Base-by-base conservation (phyloP, 2,113 vertebrate genomes). In the Melanocharis versteri region DNA sequence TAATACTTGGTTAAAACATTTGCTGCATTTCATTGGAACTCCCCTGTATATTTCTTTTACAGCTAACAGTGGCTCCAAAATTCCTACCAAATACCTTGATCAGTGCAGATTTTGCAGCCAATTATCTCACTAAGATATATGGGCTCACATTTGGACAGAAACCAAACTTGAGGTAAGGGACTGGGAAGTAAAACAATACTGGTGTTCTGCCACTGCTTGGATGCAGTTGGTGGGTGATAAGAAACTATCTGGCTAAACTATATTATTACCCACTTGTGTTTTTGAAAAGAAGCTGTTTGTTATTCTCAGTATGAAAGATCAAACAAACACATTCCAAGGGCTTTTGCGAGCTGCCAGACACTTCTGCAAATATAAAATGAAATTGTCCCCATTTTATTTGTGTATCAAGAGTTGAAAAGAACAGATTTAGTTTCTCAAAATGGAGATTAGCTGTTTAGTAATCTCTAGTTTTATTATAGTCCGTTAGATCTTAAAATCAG, bases 21-120 rank as follows among this genome's bases (percentile, higher is more conserved):
- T 51, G 13, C 61, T 83, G 30, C 31, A 39, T 90, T 71, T 93
- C 53, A 73, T 50, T 92, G 50, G 39, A 90, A 87, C 68, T 75
- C 35, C 26, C 37, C 10, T 71, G 21, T 68, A 10, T 91, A 42
- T 94, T 93, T 96, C 94, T 92, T 96, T 97, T 97, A 42, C 96
- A 99, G 99, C 98, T 99, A 64, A 99, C 98, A 6, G 90, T 98
- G 89, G 99, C 99, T 83, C 99, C 99, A 2, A 98, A 98, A 79
- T 98, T 98, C 92, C 97, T 99, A 30, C 99, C 99, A 9, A 98
- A 98, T 8, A 98, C 99, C 68, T 97, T 99, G 97, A 98, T 99
- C 89, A 99, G 99, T 51, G 99, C 99, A 78, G 99, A 99, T 96
- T 99, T 99, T 73, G 99, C 99, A 77, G 99, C 99, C 72, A 99